Evolutionary conservation across 2,888 invertebrate genomes (phyloP).

Genomic region (Epistrophe eligans): DNA sequence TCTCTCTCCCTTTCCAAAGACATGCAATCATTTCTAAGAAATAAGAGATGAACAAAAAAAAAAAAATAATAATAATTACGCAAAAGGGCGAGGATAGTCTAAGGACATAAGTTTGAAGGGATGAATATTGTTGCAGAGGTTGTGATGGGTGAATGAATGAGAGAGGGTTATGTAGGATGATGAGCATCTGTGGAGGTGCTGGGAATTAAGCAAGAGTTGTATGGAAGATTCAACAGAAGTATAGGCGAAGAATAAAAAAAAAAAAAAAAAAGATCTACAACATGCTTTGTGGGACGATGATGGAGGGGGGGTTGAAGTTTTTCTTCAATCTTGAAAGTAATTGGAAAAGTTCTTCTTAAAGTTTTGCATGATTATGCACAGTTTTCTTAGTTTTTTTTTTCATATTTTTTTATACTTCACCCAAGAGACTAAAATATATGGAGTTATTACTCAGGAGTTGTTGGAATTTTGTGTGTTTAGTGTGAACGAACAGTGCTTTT

Average conservation of each 20-base stretch:
- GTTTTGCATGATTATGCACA: conserved; percentile 76
- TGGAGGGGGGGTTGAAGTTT: conserved; percentile 36
- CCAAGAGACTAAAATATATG: conserved; percentile 1
- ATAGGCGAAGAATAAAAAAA: neutral
- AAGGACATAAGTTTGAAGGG: conserved; percentile 64
- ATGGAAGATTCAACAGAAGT: conserved; percentile 38
- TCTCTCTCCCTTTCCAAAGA: conserved; percentile 8
- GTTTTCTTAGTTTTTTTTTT: conserved; percentile 51
- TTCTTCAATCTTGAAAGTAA: conserved; percentile 75
- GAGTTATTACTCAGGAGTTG: conserved; percentile 35
- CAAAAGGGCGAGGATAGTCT: conserved; percentile 63
- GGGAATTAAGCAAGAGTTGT: conserved; percentile 43
- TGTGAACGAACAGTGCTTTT: conserved; percentile 27
- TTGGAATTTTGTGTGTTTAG: conserved; percentile 1
- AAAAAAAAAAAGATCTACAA: conserved; percentile 3
- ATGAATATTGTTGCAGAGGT: conserved; percentile 47
- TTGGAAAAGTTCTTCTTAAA: conserved; percentile 74
- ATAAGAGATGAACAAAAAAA: conserved; percentile 22
- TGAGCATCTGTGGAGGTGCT: conserved; percentile 18
- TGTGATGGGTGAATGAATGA: neutral
- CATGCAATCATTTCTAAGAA: conserved; percentile 63
- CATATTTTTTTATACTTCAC: conserved; percentile 1
- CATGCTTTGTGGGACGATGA: neutral
- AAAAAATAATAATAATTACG: conserved; percentile 64
- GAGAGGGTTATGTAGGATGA: neutral